Evolutionary conservation across 2,888 invertebrate species (phyloP), one percentile per base, ranked within the genome.

Genomic region (Thelaira solivaga): DNA sequence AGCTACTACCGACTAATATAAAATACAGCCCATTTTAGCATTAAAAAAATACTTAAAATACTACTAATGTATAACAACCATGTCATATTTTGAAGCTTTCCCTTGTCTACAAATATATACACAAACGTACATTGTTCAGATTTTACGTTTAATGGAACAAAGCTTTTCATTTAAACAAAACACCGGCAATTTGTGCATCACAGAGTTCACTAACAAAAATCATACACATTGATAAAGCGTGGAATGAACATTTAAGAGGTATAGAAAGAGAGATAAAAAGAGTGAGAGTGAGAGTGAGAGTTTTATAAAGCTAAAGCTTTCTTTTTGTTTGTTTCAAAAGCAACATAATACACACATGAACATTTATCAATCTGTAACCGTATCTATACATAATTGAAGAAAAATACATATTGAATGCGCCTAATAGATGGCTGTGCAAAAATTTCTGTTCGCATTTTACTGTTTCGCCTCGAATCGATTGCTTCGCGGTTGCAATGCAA

Each of bases 391-490:
- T 20, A 49, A 36, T 26, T 39, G 4, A 24, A 29, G 8, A 57
- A 73, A n/a, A 31, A 65, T 57, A 51, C 20, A 53, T 61, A 67
- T 47, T 59, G 68, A 73, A 74, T 78, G 78, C 78, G 78, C 78
- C 78, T 78, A 78, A 78, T 74, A 65, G 64, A 13, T 53, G 11
- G 43, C 78, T 78, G 45, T 74, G 74, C 64, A 74, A 69, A 74
- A 74, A 47, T 78, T 78, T 41, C 39, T 47, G 69, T 61, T 78
- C 74, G 65, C 78, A 80, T 80, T 80, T 64, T 51, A 80, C 80
- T 78, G 75, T 80, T 76, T 77, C 78, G 80, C 67, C 72, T 80
- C 78, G 80, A 80, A 78, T 80, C 78, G 80, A 78, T 80, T 80
- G 80, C 75, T 75, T 80, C 77, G 77, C 75, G 77, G 75, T 76